Conservation (phyloP, 2,113 vertebrate genomes). For the Vicugna pacos region DNA sequence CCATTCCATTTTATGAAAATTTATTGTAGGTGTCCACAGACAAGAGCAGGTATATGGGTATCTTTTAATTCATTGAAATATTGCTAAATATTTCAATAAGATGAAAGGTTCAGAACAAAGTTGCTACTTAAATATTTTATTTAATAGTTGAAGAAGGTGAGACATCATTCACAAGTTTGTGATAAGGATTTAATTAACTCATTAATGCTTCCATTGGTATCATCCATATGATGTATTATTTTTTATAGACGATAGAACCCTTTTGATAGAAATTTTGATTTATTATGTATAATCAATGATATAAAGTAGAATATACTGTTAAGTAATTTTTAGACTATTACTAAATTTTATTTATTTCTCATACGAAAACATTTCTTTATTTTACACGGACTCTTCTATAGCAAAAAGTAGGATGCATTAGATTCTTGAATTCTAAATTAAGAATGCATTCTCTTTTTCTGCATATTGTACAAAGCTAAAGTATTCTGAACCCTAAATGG, state of each 20-base stretch:
- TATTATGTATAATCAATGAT: neutral
- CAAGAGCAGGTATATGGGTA: neutral
- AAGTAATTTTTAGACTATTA: conserved; percentile 18
- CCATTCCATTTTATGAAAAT: conserved; percentile 45
- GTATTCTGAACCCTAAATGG: neutral
- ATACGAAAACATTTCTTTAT: conserved; percentile 25
- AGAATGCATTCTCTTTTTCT: conserved; percentile 31
- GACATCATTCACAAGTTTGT: conserved; percentile 23
- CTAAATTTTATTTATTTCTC: conserved; percentile 62
- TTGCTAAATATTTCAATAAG: conserved; percentile 39
- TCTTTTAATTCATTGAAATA: conserved; percentile 48
- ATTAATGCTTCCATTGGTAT: neutral
- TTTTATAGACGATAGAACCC: neutral
- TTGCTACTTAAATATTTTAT: conserved; percentile 35
- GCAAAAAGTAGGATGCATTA: neutral
- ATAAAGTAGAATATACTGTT: neutral
- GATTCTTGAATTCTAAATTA: conserved; percentile 42
- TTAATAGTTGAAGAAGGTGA: neutral
- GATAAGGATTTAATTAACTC: conserved; percentile 49
- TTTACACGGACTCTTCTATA: neutral
- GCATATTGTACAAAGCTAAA: neutral
- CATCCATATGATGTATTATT: neutral
- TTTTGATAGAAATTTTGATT: neutral
- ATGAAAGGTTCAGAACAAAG: neutral
- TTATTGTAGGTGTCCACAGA: neutral